Evolutionary conservation across 2,888 invertebrate genomes (phyloP).

Genomic region (Cylindroiulus punctatus): DNA sequence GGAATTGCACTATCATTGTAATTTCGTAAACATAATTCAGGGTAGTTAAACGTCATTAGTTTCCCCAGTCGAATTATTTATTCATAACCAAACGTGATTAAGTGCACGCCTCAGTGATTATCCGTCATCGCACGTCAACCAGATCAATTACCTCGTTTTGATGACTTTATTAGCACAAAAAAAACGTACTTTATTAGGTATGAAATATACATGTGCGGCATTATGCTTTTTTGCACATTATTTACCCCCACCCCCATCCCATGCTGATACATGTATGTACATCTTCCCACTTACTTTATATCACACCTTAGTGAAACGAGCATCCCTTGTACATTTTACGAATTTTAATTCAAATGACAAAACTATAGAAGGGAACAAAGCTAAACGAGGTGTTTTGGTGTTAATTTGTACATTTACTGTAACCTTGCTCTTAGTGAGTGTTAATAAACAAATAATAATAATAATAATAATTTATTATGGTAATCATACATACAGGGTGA

Average conservation of each 20-base stretch:
- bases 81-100: neutral
- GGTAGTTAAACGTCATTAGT: neutral
- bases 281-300: neutral
- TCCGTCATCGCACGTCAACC: neutral
- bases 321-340: too few relatives aligned
- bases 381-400: too few relatives aligned
- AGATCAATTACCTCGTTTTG: neutral
- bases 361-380: too few relatives aligned
- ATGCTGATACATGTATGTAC: neutral
- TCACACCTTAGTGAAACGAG: neutral
- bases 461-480: too few relatives aligned
- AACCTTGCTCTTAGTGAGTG: too few relatives aligned
- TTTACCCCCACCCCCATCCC: too few relatives aligned
- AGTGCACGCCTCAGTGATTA: neutral
- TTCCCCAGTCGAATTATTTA: neutral
- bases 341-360: too few relatives aligned
- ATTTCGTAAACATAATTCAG: neutral
- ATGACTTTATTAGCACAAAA: neutral
- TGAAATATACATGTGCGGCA: too few relatives aligned
- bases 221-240: too few relatives aligned
- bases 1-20: neutral
- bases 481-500: too few relatives aligned
- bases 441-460: too few relatives aligned
- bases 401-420: too few relatives aligned
- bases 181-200: neutral